These are phyloP conservation scores for Hippocampus mohnikei DNA, from an alignment of 2,113 vertebrate genomes.

Conservation along the genomic window DNA sequence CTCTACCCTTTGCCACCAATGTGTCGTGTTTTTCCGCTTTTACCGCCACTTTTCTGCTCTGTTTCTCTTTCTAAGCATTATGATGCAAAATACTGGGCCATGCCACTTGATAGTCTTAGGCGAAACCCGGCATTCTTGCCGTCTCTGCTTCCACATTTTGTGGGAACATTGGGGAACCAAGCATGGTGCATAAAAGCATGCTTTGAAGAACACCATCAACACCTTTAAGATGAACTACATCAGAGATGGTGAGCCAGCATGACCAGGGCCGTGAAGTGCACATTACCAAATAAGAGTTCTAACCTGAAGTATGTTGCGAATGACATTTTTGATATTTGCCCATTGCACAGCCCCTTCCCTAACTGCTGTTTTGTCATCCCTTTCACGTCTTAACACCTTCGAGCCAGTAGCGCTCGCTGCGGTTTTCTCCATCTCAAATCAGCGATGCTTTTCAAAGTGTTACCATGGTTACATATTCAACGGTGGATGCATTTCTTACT, in stretches of 20 bases:
- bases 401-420: background rate
- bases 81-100: background rate
- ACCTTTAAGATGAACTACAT: background rate
- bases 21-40: background rate
- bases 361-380: background rate
- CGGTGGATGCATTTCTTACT: background rate
- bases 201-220: background rate
- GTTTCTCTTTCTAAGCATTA: background rate
- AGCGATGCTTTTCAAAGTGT: background rate
- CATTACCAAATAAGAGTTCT: background rate
- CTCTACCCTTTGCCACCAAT: background rate
- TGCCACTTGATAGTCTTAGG: background rate
- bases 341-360: no score
- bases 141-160: background rate
- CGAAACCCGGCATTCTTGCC: background rate
- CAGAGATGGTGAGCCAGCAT: background rate
- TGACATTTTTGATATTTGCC: background rate
- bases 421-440: background rate
- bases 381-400: background rate
- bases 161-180: background rate
- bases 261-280: background rate
- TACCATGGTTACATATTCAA: conserved; percentile 2
- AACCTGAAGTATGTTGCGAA: background rate
- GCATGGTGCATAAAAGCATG: background rate
- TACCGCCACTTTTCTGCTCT: background rate